Evolutionary conservation across 2,113 vertebrate genomes (phyloP).

Genomic region (Quiscalus mexicanus): DNA sequence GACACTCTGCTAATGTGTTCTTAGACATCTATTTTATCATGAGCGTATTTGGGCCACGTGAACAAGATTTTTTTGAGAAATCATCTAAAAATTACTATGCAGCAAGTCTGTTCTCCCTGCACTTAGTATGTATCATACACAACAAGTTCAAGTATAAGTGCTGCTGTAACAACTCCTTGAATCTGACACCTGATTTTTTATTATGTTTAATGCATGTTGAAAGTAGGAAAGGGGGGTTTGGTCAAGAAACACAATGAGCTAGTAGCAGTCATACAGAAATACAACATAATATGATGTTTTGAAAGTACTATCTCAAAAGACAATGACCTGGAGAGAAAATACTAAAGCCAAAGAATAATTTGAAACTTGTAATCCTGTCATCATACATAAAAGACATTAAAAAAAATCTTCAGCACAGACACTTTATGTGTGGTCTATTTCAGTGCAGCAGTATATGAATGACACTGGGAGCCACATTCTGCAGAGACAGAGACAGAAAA

Average conservation of each 20-base stretch:
- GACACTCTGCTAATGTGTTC: background rate
- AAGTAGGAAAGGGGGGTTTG: background rate
- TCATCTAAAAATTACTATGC: constrained; percentile 20
- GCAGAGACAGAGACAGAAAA: background rate
- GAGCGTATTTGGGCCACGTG: background rate
- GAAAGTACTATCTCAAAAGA: background rate
- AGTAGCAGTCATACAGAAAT: background rate
- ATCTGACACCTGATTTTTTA: background rate
- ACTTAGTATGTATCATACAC: background rate
- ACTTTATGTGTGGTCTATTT: background rate
- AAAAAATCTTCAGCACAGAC: background rate
- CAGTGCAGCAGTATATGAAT: background rate
- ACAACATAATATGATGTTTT: background rate
- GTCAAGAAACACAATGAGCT: background rate
- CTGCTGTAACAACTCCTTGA: background rate
- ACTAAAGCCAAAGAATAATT: background rate
- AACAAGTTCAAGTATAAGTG: background rate
- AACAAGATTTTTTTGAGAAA: background rate
- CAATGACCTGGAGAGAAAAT: background rate
- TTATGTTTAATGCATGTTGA: background rate
- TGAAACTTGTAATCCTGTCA: background rate
- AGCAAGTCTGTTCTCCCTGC: background rate
- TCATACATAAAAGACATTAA: background rate
- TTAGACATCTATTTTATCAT: constrained; percentile 23
- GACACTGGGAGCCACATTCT: background rate